phyloP scores from a whole-genome alignment of 2,888 invertebrate species.

The Dermolepida albohirtum region DNA sequence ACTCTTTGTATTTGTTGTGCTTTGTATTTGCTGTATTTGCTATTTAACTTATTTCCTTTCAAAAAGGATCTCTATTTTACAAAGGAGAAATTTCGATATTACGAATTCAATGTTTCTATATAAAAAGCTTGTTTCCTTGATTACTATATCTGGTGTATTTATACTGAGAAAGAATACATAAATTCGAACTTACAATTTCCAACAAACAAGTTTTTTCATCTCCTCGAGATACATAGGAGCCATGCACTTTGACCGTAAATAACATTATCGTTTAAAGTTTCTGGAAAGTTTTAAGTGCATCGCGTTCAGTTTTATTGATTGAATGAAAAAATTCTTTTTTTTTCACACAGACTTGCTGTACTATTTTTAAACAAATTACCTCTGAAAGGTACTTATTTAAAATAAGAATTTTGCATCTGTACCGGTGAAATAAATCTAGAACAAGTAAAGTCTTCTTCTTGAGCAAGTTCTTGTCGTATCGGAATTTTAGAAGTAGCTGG shows the following conservation, averaged over 20 bases:
- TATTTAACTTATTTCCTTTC: too few species aligned
- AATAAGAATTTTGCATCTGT: neutral
- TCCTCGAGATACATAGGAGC: neutral
- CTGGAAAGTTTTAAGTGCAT: constrained; percentile 17
- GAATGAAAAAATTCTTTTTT: constrained; percentile 11
- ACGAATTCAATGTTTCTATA: too few species aligned
- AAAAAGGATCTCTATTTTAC: too few species aligned
- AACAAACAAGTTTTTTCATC: constrained; percentile 8
- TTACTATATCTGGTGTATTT: neutral
- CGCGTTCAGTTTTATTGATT: constrained; percentile 7
- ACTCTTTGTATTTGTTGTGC: too few species aligned
- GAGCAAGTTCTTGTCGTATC: too few species aligned
- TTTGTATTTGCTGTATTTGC: too few species aligned
- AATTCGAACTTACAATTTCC: neutral
- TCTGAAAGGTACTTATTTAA: neutral
- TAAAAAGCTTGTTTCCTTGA: neutral
- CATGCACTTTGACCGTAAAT: constrained; percentile 11
- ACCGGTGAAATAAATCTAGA: neutral
- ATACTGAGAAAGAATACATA: neutral
- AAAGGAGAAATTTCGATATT: too few species aligned
- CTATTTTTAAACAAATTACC: neutral
- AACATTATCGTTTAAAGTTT: constrained; percentile 24
- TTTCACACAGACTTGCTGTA: neutral
- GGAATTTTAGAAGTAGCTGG: too few species aligned
- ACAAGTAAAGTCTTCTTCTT: too few species aligned